Base-by-base conservation (phyloP, 2,888 invertebrate genomes). In the Leptopterna dolabrata region DNA sequence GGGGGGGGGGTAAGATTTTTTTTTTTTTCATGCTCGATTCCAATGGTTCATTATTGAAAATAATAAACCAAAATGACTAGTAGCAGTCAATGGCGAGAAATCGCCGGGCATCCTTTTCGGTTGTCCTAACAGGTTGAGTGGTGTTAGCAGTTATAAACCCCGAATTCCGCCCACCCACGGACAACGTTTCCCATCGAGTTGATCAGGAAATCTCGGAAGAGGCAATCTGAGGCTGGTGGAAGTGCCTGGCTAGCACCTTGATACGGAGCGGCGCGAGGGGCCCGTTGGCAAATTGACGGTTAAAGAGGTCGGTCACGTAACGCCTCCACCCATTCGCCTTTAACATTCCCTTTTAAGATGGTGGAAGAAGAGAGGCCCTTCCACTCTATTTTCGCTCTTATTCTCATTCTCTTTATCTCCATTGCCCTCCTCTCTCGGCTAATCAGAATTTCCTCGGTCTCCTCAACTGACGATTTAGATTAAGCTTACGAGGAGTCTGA, bases 221-320 rank as follows among this genome's bases (percentile, higher is more conserved):
- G 63, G 63, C 63, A 63, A 63, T 63, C 63, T 63, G 2, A 63
- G 63, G 9, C 24, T 24, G 11, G 63, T 24, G 63, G 63, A 63
- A 63, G 63, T 63, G 63, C 63, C 24, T 63, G 63, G 63, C 63
- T 63, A 63, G 63, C 63, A 63, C 63, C 63, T 63, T 27, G 63
- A 63, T 63, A 19, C 63, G 27, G 9, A 27, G 63, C 63, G 55
- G 63, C 19, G 63, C 51, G n/a, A 51, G n/a, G n/a, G 51, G 51
- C 51, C n/a, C n/a, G 51, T 51, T 51, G 63, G 63, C 63, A 63
- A 63, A 63, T 63, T 63, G 63, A 63, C 63, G 63, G 63, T 63
- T 63, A 63, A 63, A 63, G 24, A 63, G 63, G 63, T 63, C 63
- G 63, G 63, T 63, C 63, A 63, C 63, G 63, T 63, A 63, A 63